Evolutionary conservation across 2,888 invertebrate genomes (phyloP).

Genomic region (Chrysolina haemoptera): DNA sequence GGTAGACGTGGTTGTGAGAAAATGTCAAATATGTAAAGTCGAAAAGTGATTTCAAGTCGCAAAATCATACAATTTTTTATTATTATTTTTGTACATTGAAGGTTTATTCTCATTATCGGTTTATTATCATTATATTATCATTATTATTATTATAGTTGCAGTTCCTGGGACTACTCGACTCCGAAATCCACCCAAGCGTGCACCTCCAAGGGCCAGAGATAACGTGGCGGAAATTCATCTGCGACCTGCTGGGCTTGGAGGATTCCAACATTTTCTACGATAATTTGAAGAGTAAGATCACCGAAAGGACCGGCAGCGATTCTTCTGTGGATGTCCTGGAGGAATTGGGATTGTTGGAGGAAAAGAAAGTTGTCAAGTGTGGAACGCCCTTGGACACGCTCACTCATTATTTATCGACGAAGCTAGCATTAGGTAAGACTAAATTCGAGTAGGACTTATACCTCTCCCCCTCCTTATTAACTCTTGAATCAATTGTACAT

Average conservation of each 20-base stretch:
- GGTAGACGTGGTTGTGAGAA: no score
- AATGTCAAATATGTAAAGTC: no score
- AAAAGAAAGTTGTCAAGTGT: constrained; percentile 85
- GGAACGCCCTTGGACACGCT: constrained; percentile 94
- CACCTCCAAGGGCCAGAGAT: constrained; percentile 96
- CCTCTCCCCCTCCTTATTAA: no score
- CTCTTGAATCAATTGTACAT: no score
- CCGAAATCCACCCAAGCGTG: constrained; percentile 88
- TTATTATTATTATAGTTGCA: no score
- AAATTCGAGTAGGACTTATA: constrained; percentile 7
- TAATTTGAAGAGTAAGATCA: constrained; percentile 88
- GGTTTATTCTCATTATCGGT: no score
- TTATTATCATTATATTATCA: no score
- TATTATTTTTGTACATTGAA: no score
- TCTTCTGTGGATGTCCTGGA: constrained; percentile 85
- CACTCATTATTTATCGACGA: constrained; percentile 88
- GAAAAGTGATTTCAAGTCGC: no score
- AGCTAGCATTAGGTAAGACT: constrained; percentile 81
- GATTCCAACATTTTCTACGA: constrained; percentile 93
- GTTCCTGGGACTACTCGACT: constrained; percentile 85
- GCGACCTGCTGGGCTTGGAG: constrained; percentile 86
- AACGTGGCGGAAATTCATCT: constrained; percentile 92
- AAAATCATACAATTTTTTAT: no score
- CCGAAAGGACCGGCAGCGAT: constrained; percentile 82
- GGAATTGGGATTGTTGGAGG: constrained; percentile 89